phyloP scores from a whole-genome alignment of 2,888 invertebrate genomes.

The Cordylochernes scorpioides region DNA sequence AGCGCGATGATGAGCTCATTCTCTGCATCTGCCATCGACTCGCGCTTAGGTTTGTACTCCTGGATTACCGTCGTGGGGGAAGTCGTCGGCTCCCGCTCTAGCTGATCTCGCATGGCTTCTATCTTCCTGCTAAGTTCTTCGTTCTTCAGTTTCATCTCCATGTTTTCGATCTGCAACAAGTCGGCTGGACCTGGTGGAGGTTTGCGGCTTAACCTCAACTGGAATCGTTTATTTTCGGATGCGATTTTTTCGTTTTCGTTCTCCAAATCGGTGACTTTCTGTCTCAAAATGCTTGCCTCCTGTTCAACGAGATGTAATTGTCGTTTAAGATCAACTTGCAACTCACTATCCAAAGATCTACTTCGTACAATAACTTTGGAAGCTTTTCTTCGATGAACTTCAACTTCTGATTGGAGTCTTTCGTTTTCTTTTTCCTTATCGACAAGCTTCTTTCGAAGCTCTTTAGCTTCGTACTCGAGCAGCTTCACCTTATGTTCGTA shows the following conservation, averaged over 20 bases:
- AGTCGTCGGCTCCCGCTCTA: constrained; percentile 3
- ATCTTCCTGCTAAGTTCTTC: constrained; percentile 32
- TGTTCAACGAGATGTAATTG: constrained; percentile 50
- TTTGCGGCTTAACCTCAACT: constrained; percentile 23
- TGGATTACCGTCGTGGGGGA: constrained; percentile 1
- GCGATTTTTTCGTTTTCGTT: constrained; percentile 44
- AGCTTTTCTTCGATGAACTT: constrained; percentile 22
- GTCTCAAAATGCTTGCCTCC: constrained; percentile 38
- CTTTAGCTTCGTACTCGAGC: constrained; percentile 37
- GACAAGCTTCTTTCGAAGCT: constrained; percentile 42
- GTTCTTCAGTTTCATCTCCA: constrained; percentile 33
- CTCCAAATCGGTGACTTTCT: constrained; percentile 32
- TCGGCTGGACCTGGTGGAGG: constrained; percentile 16
- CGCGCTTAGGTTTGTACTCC: constrained; percentile 9
- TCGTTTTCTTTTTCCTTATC: constrained; percentile 49
- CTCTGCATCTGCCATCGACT: constrained; percentile 11
- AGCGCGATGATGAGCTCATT: constrained; percentile 12
- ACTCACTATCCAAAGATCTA: constrained; percentile 21
- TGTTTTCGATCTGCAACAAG: constrained; percentile 18
- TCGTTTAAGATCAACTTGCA: constrained; percentile 35
- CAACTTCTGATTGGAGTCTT: constrained; percentile 42
- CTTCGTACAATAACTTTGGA: constrained; percentile 19
- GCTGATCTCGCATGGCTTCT: constrained; percentile 6
- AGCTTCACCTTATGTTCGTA: constrained; percentile 35
- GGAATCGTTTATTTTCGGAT: constrained; percentile 42